Conservation (phyloP, 2,797 vertebrate genomes). For the Hippocampus kuda region DNA sequence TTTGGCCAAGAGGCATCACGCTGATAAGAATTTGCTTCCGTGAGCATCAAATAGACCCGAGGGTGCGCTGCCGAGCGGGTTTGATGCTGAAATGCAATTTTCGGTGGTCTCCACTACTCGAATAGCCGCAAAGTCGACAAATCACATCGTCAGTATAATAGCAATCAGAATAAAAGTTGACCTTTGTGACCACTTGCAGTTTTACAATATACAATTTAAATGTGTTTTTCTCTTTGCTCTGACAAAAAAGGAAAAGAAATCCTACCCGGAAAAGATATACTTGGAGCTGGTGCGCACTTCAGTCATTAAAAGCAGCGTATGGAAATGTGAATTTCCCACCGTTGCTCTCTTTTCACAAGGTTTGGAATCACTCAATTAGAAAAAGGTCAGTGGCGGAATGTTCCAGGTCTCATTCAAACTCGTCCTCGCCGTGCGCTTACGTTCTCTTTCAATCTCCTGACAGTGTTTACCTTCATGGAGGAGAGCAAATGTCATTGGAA, state of each 20-base stretch:
- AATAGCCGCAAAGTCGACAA: neutral
- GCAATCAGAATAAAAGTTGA: neutral
- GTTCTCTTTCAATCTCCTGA: neutral
- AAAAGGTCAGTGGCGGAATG: neutral
- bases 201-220: neutral
- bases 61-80: neutral
- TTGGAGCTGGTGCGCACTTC: neutral
- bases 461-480: conserved; percentile 4
- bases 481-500: conserved; percentile 8
- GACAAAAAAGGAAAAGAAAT: neutral
- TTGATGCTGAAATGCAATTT: neutral
- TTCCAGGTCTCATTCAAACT: conserved; percentile 3
- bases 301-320: conserved; percentile 1
- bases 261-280: neutral
- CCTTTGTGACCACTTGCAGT: neutral
- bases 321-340: neutral
- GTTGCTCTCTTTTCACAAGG: neutral
- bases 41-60: neutral
- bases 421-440: neutral
- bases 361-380: conserved; percentile 3
- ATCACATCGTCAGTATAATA: neutral
- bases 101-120: neutral
- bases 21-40: neutral
- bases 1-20: neutral
- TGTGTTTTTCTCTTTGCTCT: neutral